Conservation (phyloP, 2,797 vertebrate genomes). For the Phataginus tetradactyla region DNA sequence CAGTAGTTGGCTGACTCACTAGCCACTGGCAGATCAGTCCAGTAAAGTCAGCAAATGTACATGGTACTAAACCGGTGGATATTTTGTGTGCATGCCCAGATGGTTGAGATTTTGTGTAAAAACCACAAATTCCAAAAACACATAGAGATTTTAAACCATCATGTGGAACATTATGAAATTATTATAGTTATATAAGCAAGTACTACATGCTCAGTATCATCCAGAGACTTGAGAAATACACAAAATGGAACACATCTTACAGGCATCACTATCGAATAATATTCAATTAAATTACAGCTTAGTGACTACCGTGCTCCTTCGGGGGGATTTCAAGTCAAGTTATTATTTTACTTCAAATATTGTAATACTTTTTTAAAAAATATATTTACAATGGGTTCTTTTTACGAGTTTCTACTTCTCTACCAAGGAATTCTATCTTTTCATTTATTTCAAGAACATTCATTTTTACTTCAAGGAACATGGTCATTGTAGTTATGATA, state of each 20-base stretch:
- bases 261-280: background rate
- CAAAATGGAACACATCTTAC: background rate
- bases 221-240: background rate
- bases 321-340: background rate
- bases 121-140: background rate
- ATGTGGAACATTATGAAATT: background rate
- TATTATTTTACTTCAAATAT: background rate
- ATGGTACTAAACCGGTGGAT: background rate
- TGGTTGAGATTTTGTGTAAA: background rate
- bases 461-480: background rate
- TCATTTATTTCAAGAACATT: background rate
- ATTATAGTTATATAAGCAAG: background rate
- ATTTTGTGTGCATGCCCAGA: background rate
- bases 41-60: fast-evolving
- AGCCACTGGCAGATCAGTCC: background rate
- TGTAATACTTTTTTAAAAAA: background rate
- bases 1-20: background rate
- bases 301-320: background rate
- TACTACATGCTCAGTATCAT: background rate
- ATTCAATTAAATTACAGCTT: background rate
- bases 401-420: background rate
- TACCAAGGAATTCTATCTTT: background rate
- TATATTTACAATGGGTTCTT: background rate
- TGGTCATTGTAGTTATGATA: background rate
- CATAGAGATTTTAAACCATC: background rate